phyloP scores from a whole-genome alignment of 2,888 invertebrate species.

The Agrypnus murinus region DNA sequence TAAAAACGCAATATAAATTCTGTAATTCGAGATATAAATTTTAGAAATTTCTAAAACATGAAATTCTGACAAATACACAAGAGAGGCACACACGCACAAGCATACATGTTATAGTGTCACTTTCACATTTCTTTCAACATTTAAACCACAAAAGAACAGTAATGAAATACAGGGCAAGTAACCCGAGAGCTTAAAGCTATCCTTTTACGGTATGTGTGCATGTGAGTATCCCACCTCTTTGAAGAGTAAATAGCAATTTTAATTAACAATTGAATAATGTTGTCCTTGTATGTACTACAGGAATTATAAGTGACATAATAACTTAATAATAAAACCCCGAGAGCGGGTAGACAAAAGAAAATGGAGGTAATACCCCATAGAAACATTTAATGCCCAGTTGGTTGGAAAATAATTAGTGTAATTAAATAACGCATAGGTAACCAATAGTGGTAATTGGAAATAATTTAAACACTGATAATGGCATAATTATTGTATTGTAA shows the following conservation, averaged over 20 bases:
- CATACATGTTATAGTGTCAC: slow-evolving; percentile 8
- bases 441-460: slow-evolving; percentile 35
- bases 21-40: no score
- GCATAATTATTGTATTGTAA: slow-evolving; percentile 25
- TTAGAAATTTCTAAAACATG: no score
- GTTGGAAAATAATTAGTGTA: slow-evolving; percentile 28
- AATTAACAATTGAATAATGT: slow-evolving; percentile 22
- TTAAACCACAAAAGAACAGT: slow-evolving; percentile 1
- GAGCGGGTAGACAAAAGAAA: slow-evolving; percentile 15
- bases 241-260: slow-evolving; percentile 1
- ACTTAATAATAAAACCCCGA: slow-evolving; percentile 11
- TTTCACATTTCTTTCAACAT: neutral
- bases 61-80: no score
- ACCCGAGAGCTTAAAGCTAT: slow-evolving; percentile 2
- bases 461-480: slow-evolving; percentile 33
- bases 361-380: slow-evolving; percentile 4
- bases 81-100: no score
- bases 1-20: no score
- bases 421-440: slow-evolving; percentile 23
- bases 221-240: slow-evolving; percentile 14
- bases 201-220: slow-evolving; percentile 22
- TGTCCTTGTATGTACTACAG: neutral
- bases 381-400: slow-evolving; percentile 17
- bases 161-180: slow-evolving; percentile 8
- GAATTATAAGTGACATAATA: slow-evolving; percentile 15